Evolutionary conservation across 2,888 invertebrate species (phyloP).

Genomic region (Drosophila macrospina): DNA sequence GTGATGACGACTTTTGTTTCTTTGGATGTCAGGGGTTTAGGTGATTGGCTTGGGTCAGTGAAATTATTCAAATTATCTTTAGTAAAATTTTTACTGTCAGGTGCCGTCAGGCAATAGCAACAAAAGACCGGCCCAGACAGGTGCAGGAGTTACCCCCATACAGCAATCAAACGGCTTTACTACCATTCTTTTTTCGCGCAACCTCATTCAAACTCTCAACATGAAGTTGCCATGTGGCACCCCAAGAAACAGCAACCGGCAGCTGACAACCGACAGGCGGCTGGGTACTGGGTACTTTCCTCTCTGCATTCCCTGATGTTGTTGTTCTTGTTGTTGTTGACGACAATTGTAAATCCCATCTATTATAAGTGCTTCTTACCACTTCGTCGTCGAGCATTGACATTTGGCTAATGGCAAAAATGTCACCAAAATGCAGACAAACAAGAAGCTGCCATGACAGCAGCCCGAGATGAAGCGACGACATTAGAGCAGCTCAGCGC

Average conservation of each 20-base stretch:
- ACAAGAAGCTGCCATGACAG: slow-evolving; percentile 53
- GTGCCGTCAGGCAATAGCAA: slow-evolving; percentile 41
- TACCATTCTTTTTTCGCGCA: slow-evolving; percentile 74
- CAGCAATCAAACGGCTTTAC: slow-evolving; percentile 73
- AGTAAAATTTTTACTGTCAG: slow-evolving; percentile 75
- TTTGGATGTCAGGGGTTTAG: slow-evolving; percentile 26
- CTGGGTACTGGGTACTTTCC: slow-evolving; percentile 9
- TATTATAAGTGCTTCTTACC: slow-evolving; percentile 80
- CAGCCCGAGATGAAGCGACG: slow-evolving; percentile 31
- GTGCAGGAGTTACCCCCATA: slow-evolving; percentile 42
- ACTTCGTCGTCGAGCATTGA: slow-evolving; percentile 75
- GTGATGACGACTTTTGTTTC: slow-evolving; percentile 32
- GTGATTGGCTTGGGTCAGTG: slow-evolving; percentile 78
- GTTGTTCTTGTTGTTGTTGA: slow-evolving; percentile 46
- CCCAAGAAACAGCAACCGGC: slow-evolving; percentile 52
- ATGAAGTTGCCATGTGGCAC: slow-evolving; percentile 40
- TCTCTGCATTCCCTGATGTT: slow-evolving; percentile 7
- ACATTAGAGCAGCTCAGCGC: slow-evolving; percentile 32
- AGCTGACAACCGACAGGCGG: slow-evolving; percentile 49
- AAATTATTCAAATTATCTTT: slow-evolving; percentile 79
- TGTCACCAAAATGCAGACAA: slow-evolving; percentile 77
- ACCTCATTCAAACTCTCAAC: slow-evolving; percentile 52
- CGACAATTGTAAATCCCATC: slow-evolving; percentile 78
- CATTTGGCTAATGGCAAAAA: slow-evolving; percentile 80
- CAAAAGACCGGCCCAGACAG: slow-evolving; percentile 38